Conservation (phyloP, 1,140 invertebrate species). For the Psilanteris sp. region DNA sequence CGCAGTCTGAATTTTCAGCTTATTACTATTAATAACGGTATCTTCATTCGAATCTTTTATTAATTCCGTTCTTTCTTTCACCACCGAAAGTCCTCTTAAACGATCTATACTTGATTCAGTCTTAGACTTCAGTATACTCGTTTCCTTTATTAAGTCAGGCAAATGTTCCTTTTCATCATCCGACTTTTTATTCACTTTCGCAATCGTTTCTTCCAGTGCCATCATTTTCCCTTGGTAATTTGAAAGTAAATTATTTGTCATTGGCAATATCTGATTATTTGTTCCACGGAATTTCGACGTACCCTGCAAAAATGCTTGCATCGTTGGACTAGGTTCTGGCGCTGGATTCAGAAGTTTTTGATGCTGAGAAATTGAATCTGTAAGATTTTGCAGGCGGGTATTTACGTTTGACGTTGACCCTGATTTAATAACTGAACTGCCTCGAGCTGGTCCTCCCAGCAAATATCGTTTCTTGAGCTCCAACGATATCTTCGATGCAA, state of each 20-base stretch:
- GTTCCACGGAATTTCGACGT: constrained; percentile 76
- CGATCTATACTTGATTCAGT: constrained; percentile 43
- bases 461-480: constrained; percentile 92
- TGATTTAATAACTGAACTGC: constrained; percentile 87
- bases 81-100: constrained; percentile 12
- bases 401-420: constrained; percentile 92
- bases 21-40: constrained; percentile 10
- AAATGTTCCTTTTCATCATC: constrained; percentile 60
- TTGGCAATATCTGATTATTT: constrained; percentile 70
- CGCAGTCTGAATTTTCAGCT: constrained; percentile 5
- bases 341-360: constrained; percentile 92
- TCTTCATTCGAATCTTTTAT: constrained; percentile 25
- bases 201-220: constrained; percentile 40
- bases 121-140: constrained; percentile 74
- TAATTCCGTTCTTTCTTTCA: constrained; percentile 18
- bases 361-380: constrained; percentile 92
- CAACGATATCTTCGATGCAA: constrained; percentile 90
- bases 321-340: constrained; percentile 85
- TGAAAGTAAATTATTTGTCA: constrained; percentile 62
- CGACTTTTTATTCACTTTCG: neutral
- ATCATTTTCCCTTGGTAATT: constrained; percentile 62
- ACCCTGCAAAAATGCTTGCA: constrained; percentile 85
- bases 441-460: constrained; percentile 83
- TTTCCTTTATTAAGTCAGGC: constrained; percentile 77
- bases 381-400: constrained; percentile 89